phyloP scores from a whole-genome alignment of 2,797 vertebrate species.

The Coregonus suidteri region DNA sequence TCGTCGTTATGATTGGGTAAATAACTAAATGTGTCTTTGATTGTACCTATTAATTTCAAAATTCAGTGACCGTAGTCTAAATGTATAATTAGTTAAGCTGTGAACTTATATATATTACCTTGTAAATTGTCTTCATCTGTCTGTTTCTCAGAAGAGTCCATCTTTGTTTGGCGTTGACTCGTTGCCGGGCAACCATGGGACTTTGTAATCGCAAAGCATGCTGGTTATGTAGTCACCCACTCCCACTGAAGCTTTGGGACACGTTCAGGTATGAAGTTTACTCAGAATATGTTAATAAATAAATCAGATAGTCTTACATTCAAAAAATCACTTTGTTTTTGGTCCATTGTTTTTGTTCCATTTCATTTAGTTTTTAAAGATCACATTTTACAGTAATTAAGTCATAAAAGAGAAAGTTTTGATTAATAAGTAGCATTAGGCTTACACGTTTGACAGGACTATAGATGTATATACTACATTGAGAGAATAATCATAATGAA shows the following conservation, averaged over 20 bases:
- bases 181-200: slow-evolving; percentile 38
- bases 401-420: not conserved
- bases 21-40: not conserved
- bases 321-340: too few species aligned
- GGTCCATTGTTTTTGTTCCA: too few species aligned
- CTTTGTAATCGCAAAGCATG: not conserved
- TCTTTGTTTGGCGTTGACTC: slow-evolving; percentile 21
- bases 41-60: not conserved
- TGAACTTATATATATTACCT: not conserved
- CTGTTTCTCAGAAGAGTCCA: slow-evolving; percentile 26
- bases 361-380: not conserved
- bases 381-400: too few species aligned
- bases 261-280: too few species aligned
- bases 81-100: not conserved
- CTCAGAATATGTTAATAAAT: too few species aligned
- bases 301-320: too few species aligned
- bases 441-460: not conserved
- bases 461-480: too few species aligned
- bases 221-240: slow-evolving; percentile 31
- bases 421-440: not conserved
- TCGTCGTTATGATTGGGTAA: too few species aligned
- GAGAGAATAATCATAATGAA: too few species aligned
- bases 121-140: not conserved
- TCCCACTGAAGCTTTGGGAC: too few species aligned
- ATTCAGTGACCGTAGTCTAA: not conserved